Evolutionary conservation across 2,113 vertebrate species (phyloP).

Genomic region (Gallinago media): DNA sequence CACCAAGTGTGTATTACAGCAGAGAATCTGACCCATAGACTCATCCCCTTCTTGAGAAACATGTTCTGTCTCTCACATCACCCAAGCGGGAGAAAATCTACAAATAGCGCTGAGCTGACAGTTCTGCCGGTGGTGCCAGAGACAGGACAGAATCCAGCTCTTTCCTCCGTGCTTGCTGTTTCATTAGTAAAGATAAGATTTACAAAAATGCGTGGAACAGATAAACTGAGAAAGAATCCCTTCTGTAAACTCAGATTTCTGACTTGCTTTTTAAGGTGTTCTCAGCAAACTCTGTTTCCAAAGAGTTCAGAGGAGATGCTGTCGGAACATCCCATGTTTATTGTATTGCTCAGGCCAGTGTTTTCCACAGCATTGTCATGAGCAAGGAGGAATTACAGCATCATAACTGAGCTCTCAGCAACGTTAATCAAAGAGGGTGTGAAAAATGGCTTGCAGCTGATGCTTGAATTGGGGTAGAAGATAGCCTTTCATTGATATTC

Average conservation of each 20-base stretch:
- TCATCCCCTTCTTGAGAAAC: background rate
- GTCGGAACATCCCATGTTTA: background rate
- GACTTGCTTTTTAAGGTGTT: conserved; percentile 34
- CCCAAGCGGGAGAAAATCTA: background rate
- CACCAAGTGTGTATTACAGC: background rate
- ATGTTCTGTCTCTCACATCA: background rate
- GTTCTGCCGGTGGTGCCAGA: background rate
- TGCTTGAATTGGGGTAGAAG: background rate
- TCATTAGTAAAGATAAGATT: conserved; percentile 39
- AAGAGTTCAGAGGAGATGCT: background rate
- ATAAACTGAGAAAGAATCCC: conserved; percentile 39
- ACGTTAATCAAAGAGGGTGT: background rate
- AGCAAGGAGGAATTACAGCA: background rate
- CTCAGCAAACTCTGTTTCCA: background rate
- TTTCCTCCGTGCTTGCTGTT: background rate
- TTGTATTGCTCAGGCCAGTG: background rate
- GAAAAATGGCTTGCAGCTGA: background rate
- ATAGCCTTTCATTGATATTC: background rate
- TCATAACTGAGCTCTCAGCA: fast-evolving
- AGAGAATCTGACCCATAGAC: background rate
- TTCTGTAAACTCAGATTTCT: conserved; percentile 49
- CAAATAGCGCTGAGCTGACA: conserved; percentile 3
- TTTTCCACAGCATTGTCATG: background rate
- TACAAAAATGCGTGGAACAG: background rate
- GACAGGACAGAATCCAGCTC: conserved; percentile 54